A percentile compares a stretch with the other conserved stretches of the same genome.
phyloP scores from a whole-genome alignment of 2,797 vertebrate genomes.

The Myotis myotis region DNA sequence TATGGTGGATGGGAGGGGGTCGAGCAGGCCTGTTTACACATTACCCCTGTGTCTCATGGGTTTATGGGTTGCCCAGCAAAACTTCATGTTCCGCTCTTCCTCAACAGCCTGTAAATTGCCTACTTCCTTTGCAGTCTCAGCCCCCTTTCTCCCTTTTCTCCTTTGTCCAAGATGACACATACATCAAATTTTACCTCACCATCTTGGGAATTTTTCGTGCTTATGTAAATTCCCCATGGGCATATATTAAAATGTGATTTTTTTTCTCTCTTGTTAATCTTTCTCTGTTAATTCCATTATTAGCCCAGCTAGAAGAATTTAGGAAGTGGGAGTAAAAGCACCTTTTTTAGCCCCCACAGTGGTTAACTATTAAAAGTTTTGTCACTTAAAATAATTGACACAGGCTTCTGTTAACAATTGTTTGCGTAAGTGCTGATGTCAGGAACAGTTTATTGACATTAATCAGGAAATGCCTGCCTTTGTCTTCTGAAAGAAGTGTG shows the following conservation, averaged over 20 bases:
- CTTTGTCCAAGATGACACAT: background rate
- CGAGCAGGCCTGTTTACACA: background rate
- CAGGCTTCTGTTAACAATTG: background rate
- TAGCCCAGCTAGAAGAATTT: background rate
- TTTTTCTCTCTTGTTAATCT: background rate
- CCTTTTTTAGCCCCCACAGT: background rate
- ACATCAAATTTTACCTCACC: background rate
- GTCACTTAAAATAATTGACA: conserved; percentile 14
- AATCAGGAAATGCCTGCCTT: background rate
- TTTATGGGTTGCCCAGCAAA: background rate
- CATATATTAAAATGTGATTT: background rate
- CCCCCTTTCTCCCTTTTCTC: background rate
- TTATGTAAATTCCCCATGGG: background rate
- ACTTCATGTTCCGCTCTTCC: background rate
- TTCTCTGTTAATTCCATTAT: background rate
- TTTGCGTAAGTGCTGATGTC: background rate
- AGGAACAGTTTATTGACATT: background rate
- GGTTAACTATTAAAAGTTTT: background rate
- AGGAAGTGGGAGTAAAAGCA: background rate
- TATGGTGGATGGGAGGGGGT: background rate
- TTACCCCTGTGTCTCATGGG: background rate
- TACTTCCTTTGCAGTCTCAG: background rate
- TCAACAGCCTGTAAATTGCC: background rate
- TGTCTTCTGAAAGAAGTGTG: background rate
- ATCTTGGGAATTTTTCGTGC: background rate